Evolutionary conservation across 2,888 invertebrate species (phyloP).

Genomic region (Arenicola marina): DNA sequence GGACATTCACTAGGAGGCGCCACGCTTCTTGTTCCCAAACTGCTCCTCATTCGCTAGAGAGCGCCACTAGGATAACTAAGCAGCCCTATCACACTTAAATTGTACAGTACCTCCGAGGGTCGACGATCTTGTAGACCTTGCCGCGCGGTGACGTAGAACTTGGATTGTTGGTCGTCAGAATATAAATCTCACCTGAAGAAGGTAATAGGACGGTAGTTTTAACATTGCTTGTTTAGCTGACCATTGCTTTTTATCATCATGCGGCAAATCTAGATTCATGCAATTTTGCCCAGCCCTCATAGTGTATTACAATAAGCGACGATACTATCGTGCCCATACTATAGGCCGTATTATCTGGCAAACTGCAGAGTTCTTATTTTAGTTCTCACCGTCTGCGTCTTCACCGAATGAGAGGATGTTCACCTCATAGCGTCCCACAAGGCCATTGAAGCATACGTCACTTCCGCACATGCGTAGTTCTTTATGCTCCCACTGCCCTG

Average conservation of each 20-base stretch:
- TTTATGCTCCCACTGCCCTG: conserved; percentile 38
- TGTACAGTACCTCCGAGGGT: conserved; percentile 15
- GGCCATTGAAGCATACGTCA: conserved; percentile 39
- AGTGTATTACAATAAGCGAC: too few species aligned
- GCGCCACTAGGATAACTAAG: too few species aligned
- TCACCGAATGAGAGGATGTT: conserved; percentile 51
- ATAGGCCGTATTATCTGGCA: neutral
- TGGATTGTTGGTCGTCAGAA: conserved; percentile 26
- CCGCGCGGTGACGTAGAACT: conserved; percentile 4
- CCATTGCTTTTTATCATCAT: neutral
- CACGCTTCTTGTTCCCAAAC: too few species aligned
- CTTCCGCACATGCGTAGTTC: conserved; percentile 46
- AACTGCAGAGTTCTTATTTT: neutral
- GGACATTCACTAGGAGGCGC: too few species aligned
- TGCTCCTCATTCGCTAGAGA: too few species aligned
- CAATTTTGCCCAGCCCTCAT: too few species aligned
- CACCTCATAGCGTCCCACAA: conserved; percentile 25
- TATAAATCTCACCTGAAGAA: conserved; percentile 32
- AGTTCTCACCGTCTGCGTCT: conserved; percentile 44
- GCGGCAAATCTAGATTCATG: neutral
- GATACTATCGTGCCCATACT: neutral
- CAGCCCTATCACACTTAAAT: too few species aligned
- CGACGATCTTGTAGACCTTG: conserved; percentile 27
- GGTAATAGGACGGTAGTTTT: neutral
- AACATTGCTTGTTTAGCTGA: neutral